Base-by-base conservation (phyloP, 1,140 invertebrate species). In the Drosophila mauritiana region DNA sequence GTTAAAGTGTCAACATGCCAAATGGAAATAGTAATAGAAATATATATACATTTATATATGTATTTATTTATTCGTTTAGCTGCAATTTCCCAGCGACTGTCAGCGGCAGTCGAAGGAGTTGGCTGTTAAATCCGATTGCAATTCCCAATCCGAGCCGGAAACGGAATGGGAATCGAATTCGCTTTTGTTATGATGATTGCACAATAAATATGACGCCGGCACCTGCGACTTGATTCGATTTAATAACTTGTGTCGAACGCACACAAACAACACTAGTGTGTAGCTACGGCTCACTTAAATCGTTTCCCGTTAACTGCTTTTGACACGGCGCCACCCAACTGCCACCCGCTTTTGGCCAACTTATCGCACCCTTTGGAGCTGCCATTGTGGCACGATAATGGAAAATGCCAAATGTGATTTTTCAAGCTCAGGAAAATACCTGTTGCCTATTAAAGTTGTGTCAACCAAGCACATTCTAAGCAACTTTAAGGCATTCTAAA, bases 161-260 rank as follows among this genome's bases (percentile, higher is more conserved):
- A 15, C 37, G 56, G 1, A 58, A 34, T 15, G n/a, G 20, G 4
- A 49, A 36, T 49, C n/a, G 31, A 55, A 40, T 39, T 34, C 49
- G 49, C 17, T 62, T 78, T 81, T 86, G 78, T 86, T 86, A 78
- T 74, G 75, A 76, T 86, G 82, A 85, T 86, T 74, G 82, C 82
- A 78, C 74, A 85, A 82, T 73, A 82, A 80, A 82, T 80, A 73
- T 80, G 73, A 45, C 62, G 62, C 67, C 43, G 1, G 64, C 64
- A 78, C 78, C 73, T 86, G 74, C 55, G 45, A 81, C 46, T 81
- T 81, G 82, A 86, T 81, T 86, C 78, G 74, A 86, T 86, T 86
- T 86, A 86, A 86, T 86, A 86, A 86, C 82, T 81, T 81, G 74
- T 86, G 82, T 86, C 82, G 67, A 73, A 67, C 56, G 74, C 53